Percentiles rank a stretch among this genome's conserved stretches.
Evolutionary conservation across 1,140 invertebrate genomes (phyloP).

Genomic region (Halesus radiatus): DNA sequence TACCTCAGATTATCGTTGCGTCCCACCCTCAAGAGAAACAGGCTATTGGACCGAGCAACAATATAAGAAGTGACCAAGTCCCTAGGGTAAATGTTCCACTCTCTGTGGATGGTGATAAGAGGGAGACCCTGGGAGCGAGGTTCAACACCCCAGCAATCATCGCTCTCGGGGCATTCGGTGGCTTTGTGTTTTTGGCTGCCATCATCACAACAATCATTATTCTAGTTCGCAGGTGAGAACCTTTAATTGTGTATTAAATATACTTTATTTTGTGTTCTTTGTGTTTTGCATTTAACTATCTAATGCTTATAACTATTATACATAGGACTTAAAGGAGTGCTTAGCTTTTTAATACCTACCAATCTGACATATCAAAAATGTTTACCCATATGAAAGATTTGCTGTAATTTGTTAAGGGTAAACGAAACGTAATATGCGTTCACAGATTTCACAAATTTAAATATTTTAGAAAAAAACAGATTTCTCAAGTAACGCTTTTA

Average conservation of each 20-base stretch:
- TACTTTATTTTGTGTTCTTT: slow-evolving; percentile 7
- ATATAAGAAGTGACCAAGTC: slow-evolving; percentile 69
- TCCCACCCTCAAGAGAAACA: slow-evolving; percentile 75
- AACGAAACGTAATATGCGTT: too few species aligned
- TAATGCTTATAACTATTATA: too few species aligned
- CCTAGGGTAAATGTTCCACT: slow-evolving; percentile 79
- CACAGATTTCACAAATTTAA: too few species aligned
- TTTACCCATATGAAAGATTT: too few species aligned
- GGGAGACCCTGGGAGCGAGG: slow-evolving; percentile 79
- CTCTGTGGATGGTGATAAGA: slow-evolving; percentile 76
- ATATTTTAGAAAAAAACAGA: too few species aligned
- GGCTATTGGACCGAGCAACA: slow-evolving; percentile 64
- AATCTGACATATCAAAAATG: too few species aligned
- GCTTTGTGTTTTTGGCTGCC: slow-evolving; percentile 90
- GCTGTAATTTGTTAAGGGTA: too few species aligned
- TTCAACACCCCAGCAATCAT: slow-evolving; percentile 90
- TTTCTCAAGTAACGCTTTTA: too few species aligned
- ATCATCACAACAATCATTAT: slow-evolving; percentile 92
- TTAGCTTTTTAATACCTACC: too few species aligned
- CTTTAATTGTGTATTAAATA: not conserved
- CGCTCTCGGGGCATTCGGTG: slow-evolving; percentile 89
- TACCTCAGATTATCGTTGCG: slow-evolving; percentile 75
- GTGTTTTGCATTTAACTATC: not conserved
- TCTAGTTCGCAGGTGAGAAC: slow-evolving; percentile 84
- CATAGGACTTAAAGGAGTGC: too few species aligned